Percentiles rank a stretch among this genome's conserved stretches.
These are phyloP conservation scores for Anaspis maculata DNA, from an alignment of 2,888 invertebrate species.

Conservation along the genomic window DNA sequence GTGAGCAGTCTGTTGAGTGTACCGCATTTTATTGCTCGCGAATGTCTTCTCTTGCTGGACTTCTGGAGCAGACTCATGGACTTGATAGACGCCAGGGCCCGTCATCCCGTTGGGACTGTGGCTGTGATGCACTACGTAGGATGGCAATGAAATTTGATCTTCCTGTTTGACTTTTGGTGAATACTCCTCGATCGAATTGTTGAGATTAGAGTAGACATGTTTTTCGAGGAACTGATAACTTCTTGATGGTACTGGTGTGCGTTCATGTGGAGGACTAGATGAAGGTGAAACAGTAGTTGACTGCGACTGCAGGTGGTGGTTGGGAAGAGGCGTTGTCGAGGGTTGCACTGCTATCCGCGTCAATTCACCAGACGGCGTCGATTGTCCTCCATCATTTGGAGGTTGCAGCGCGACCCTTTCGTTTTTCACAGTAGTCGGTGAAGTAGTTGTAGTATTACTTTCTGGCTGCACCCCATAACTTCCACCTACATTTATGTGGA, in stretches of 20 bases:
- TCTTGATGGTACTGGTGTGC: not conserved
- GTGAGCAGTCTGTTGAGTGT: not conserved
- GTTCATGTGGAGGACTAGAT: not conserved
- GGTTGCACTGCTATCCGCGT: too few relatives aligned
- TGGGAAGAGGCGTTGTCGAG: not conserved
- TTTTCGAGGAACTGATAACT: constrained; percentile 1
- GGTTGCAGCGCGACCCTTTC: too few relatives aligned
- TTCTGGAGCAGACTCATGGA: not conserved
- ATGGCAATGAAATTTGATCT: too few relatives aligned
- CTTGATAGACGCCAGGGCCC: constrained; percentile 3
- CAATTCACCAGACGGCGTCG: too few relatives aligned
- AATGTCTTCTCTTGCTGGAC: not conserved
- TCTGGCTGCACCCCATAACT: constrained; percentile 10
- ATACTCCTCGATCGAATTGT: too few relatives aligned
- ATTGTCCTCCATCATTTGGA: too few relatives aligned
- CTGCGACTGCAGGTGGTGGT: not conserved
- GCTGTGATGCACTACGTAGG: too few relatives aligned
- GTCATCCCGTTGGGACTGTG: too few relatives aligned
- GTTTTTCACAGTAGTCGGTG: too few relatives aligned
- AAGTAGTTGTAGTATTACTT: constrained; percentile 3
- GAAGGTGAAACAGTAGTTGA: constrained; percentile 1
- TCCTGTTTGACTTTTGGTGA: too few relatives aligned
- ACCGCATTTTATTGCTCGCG: too few relatives aligned
- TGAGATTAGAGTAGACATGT: too few relatives aligned
- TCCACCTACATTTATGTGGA: constrained; percentile 10